Evolutionary conservation across 2,113 vertebrate species (phyloP).

Genomic region (Isurus oxyrinchus): DNA sequence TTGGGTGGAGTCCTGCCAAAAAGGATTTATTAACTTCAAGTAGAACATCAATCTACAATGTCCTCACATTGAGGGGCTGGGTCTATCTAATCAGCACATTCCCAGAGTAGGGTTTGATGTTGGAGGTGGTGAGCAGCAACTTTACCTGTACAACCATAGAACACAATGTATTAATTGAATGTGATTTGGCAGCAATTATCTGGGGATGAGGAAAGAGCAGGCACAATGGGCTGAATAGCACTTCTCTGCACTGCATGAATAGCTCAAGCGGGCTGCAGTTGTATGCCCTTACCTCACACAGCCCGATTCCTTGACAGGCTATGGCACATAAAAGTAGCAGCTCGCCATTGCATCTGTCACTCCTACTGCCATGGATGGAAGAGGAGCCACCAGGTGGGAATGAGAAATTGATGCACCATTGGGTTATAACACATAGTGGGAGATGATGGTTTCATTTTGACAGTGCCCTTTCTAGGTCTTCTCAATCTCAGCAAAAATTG

Average conservation of each 20-base stretch:
- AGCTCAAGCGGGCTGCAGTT: not conserved
- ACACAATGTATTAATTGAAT: not conserved
- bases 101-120: no score
- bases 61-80: no score
- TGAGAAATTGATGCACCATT: not conserved
- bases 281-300: not conserved
- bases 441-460: not conserved
- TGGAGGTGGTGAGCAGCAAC: not conserved
- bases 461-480: not conserved
- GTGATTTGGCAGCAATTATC: not conserved
- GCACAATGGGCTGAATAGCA: not conserved
- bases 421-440: not conserved
- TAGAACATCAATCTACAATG: not conserved
- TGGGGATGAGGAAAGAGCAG: not conserved
- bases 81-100: no score
- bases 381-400: not conserved
- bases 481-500: not conserved
- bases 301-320: not conserved
- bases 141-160: not conserved
- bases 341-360: not conserved
- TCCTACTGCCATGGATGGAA: not conserved
- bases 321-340: not conserved
- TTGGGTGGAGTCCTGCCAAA: no score
- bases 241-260: not conserved
- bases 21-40: not conserved